Evolutionary conservation across 2,888 invertebrate genomes (phyloP).

Genomic region (Ectemnius continuus): DNA sequence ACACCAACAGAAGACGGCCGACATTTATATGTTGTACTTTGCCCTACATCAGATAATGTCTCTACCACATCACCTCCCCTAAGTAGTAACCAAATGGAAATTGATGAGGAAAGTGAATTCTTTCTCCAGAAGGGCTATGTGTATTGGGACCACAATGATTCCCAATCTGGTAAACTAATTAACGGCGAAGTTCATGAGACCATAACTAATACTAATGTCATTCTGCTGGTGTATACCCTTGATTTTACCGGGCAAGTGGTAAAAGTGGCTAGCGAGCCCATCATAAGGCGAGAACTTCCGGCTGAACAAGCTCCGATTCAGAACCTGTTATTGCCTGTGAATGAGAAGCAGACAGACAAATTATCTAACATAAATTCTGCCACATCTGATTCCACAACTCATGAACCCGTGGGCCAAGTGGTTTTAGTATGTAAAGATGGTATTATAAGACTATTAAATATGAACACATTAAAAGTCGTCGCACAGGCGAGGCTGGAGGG

Average conservation of each 20-base stretch:
- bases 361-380: constrained; percentile 34
- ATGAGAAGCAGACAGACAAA: constrained; percentile 64
- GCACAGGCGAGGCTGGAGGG: constrained; percentile 85
- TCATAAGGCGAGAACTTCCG: constrained; percentile 82
- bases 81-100: constrained; percentile 73
- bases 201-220: constrained; percentile 70
- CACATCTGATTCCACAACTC: constrained; percentile 34
- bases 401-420: constrained; percentile 80
- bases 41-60: constrained; percentile 52
- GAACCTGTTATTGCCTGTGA: constrained; percentile 83
- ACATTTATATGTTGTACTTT: constrained; percentile 72
- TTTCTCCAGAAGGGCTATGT: constrained; percentile 77
- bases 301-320: constrained; percentile 85
- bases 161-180: constrained; percentile 80
- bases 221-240: constrained; percentile 81
- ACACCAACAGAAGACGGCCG: constrained; percentile 71
- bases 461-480: constrained; percentile 85
- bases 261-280: constrained; percentile 81
- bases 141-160: constrained; percentile 82
- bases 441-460: constrained; percentile 84
- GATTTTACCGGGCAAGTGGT: constrained; percentile 79
- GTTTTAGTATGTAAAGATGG: constrained; percentile 89
- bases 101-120: constrained; percentile 75
- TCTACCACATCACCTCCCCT: constrained; percentile 75
- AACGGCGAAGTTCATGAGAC: constrained; percentile 79